A percentile compares a stretch with the other conserved stretches of the same genome.
Conservation (phyloP, 2,797 vertebrate species). For the Pangasius larnaudii region DNA sequence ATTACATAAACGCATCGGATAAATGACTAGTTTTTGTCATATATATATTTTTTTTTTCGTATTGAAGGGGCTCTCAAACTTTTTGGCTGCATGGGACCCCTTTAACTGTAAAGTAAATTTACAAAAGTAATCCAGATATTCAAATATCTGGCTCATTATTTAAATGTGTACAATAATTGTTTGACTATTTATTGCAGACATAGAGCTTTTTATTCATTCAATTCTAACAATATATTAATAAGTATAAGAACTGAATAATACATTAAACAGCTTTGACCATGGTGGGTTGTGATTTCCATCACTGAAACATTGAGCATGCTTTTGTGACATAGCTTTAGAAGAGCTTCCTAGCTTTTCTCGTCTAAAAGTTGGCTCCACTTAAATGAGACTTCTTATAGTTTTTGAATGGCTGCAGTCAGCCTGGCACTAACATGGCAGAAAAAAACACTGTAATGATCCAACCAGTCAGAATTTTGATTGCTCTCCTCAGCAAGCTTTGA, state of each 20-base stretch:
- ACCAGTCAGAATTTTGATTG: slow-evolving; percentile 71
- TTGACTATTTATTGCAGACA: background rate
- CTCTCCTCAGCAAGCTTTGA: slow-evolving; percentile 75
- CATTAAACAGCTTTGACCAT: background rate
- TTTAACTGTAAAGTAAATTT: background rate
- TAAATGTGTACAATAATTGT: background rate
- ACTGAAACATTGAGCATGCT: background rate
- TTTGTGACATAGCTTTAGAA: background rate
- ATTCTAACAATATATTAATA: background rate
- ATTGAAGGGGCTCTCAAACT: background rate
- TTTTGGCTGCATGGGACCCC: background rate
- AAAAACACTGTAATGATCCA: slow-evolving; percentile 62
- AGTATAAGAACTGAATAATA: background rate
- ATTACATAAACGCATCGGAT: background rate
- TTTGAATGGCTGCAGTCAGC: slow-evolving; percentile 24
- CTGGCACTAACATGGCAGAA: slow-evolving; percentile 19
- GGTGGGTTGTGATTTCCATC: background rate
- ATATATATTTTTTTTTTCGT: background rate
- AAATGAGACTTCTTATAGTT: slow-evolving; percentile 18
- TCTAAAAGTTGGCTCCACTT: background rate
- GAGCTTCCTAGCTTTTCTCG: background rate
- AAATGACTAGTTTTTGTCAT: background rate
- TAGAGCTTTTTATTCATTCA: background rate
- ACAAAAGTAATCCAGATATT: background rate
- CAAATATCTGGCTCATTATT: background rate